Conservation (phyloP, 2,113 vertebrate genomes). For the Castor canadensis region DNA sequence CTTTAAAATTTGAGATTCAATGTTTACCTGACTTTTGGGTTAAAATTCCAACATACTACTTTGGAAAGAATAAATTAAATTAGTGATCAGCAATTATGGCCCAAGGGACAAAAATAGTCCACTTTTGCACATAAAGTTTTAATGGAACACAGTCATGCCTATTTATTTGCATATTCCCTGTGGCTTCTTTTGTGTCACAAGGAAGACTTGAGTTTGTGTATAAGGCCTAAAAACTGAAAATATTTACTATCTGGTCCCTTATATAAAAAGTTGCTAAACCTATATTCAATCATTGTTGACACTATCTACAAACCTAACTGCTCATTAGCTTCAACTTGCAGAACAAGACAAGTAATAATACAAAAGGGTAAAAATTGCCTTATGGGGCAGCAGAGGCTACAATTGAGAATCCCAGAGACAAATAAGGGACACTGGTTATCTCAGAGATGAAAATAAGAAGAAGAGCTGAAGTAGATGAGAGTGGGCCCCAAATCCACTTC, state of each 20-base stretch:
- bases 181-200: neutral
- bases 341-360: neutral
- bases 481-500: neutral
- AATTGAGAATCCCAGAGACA: neutral
- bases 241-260: neutral
- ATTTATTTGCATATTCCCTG: neutral
- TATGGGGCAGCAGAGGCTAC: fast-evolving
- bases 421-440: neutral
- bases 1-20: neutral
- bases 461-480: neutral
- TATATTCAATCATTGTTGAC: neutral
- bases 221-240: neutral
- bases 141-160: neutral
- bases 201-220: neutral
- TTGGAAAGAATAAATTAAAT: neutral
- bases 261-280: neutral
- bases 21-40: neutral
- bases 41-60: neutral
- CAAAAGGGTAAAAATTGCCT: neutral
- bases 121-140: neutral
- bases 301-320: neutral
- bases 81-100: neutral
- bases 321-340: neutral
- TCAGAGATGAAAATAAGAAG: neutral
- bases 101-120: neutral